Conservation (phyloP, 2,888 invertebrate genomes). For the Phorcus lineatus region DNA sequence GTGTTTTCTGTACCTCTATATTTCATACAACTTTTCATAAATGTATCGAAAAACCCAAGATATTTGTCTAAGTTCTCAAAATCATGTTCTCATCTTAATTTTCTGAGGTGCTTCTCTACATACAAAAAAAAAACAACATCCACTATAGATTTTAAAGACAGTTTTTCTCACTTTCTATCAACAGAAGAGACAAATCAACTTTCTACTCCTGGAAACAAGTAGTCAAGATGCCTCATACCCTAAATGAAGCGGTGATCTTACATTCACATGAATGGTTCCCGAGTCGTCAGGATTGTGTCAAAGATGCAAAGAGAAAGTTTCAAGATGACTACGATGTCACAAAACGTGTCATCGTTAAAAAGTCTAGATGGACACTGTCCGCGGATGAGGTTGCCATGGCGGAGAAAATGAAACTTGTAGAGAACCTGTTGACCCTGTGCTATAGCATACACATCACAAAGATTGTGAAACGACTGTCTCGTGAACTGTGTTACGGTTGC, state of each 20-base stretch:
- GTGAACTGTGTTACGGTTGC: neutral
- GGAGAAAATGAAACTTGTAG: slow-evolving; percentile 1
- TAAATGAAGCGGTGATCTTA: neutral
- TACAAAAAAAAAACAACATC: too few relatives aligned
- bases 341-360: neutral
- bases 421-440: neutral
- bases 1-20: too few relatives aligned
- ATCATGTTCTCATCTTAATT: too few relatives aligned
- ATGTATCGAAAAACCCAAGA: too few relatives aligned
- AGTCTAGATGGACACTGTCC: neutral
- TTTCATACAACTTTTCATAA: too few relatives aligned
- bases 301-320: neutral
- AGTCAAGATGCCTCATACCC: neutral
- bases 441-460: neutral
- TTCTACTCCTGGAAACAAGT: neutral
- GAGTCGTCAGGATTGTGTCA: neutral
- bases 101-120: too few relatives aligned
- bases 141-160: too few relatives aligned
- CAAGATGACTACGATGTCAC: neutral
- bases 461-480: neutral
- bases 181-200: neutral
- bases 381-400: neutral
- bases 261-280: neutral
- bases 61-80: too few relatives aligned
- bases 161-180: too few relatives aligned